Evolutionary conservation across 2,797 vertebrate species (phyloP).

Genomic region (Macroramphosus scolopax): DNA sequence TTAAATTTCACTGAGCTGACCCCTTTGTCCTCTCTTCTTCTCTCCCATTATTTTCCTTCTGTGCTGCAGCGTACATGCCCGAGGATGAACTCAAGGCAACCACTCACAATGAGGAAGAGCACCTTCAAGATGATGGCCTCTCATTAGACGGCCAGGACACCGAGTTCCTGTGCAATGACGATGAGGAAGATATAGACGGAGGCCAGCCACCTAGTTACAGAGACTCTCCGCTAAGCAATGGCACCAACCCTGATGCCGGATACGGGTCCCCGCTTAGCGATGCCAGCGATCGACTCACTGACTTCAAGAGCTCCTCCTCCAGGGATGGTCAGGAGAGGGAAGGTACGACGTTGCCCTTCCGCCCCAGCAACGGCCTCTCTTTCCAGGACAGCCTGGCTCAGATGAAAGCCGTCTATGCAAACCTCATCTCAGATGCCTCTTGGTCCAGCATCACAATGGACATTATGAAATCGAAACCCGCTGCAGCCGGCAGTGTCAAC

Average conservation of each 20-base stretch:
- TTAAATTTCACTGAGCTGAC: constrained; percentile 70
- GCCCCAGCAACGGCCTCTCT: constrained; percentile 83
- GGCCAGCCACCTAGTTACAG: constrained; percentile 91
- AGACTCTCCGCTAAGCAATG: constrained; percentile 95
- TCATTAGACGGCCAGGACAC: constrained; percentile 90
- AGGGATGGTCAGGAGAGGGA: constrained; percentile 91
- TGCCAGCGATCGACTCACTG: constrained; percentile 89
- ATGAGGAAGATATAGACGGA: constrained; percentile 85
- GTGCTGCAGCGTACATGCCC: constrained; percentile 93
- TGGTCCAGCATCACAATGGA: constrained; percentile 97
- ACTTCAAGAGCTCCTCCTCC: constrained; percentile 91
- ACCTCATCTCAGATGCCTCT: constrained; percentile 96
- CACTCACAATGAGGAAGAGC: constrained; percentile 86
- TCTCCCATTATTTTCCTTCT: constrained; percentile 51
- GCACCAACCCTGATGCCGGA: constrained; percentile 94
- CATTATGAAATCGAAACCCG: constrained; percentile 88
- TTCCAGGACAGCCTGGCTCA: constrained; percentile 97
- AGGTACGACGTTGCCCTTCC: constrained; percentile 68
- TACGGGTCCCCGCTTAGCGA: constrained; percentile 97
- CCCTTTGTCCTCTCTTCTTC: constrained; percentile 62
- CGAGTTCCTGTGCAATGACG: constrained; percentile 88
- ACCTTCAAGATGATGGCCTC: constrained; percentile 89
- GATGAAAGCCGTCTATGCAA: constrained; percentile 99
- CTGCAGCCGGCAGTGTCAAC: constrained; percentile 78
- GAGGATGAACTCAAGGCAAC: constrained; percentile 96